Percentiles rank a stretch among this genome's conserved stretches.
Evolutionary conservation across 2,113 vertebrate species (phyloP).

Genomic region (Pampusana beccarii): DNA sequence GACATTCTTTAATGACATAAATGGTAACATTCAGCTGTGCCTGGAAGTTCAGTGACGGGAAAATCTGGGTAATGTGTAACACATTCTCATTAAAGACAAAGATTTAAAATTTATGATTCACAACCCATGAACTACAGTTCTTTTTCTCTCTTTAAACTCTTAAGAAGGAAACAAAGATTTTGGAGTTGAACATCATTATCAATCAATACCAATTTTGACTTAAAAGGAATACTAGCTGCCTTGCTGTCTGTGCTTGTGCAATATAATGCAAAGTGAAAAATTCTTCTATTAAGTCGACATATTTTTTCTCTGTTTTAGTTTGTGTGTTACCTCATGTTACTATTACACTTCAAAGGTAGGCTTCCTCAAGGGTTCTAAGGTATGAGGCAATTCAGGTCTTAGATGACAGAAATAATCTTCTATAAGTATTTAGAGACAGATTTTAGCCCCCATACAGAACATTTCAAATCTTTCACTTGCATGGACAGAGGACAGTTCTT

Average conservation of each 20-base stretch:
- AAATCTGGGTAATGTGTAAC: not conserved
- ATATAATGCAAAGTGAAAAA: not conserved
- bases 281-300: rapidly evolving
- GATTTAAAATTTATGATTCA: not conserved
- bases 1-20: constrained; percentile 4
- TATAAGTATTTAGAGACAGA: not conserved
- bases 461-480: not conserved
- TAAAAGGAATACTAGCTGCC: not conserved
- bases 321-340: not conserved
- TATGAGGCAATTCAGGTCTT: not conserved
- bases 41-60: constrained; percentile 9
- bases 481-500: not conserved
- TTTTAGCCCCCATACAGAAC: not conserved
- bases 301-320: not conserved
- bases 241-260: not conserved
- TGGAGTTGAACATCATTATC: not conserved
- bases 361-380: not conserved
- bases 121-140: not conserved
- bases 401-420: not conserved
- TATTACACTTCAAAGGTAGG: not conserved
- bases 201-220: not conserved
- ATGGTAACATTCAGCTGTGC: not conserved
- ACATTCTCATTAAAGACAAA: not conserved
- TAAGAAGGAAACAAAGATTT: not conserved
- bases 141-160: not conserved